Evolutionary conservation across 2,888 invertebrate genomes (phyloP), one percentile per base, ranked within the genome.

Genomic region (Oligia latruncula): DNA sequence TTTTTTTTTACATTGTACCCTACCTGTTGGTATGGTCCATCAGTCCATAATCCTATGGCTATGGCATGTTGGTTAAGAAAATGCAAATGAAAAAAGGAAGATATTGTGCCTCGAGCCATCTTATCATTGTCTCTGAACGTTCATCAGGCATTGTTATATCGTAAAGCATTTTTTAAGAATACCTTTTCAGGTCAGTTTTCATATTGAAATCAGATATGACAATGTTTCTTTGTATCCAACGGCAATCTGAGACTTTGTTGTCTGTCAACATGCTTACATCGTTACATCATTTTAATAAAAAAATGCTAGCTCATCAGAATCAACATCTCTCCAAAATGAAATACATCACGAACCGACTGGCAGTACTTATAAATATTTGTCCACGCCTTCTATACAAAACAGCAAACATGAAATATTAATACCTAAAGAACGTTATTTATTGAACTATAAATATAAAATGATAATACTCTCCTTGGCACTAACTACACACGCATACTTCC

Each of bases 401-500:
- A 40, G 62, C 66, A 62, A 71, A 52, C 40, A 72, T 72, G n/a
- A 43, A 71, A 82, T 78, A 82, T 73, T 65, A 58, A 78, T 82
- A 62, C n/a, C 35, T 40, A 81, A 67, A 74, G 46, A 74, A 71
- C 71, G 58, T 71, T 83, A 83, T 83, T 76, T 83, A 80, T 74
- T 82, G 49, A 64, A 81, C 81, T 74, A 81, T 84, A 77, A 85
- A 88, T 78, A 80, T 84, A 55, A 84, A 76, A 88, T 80, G 70
- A 78, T 77, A 81, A 86, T 83, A 40, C 80, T 74, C 74, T 81
- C 74, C 66, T 86, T 87, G 83, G 86, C 86, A 84, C 74, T 78
- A 80, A 80, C 78, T 78, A 82, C 82, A 85, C 79, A 83, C 79
- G 77, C 84, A 78, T 82, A 78, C 82, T 85, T 87, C 80, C 78